phyloP scores from a whole-genome alignment of 2,797 vertebrate genomes.

The Siniperca obscura region DNA sequence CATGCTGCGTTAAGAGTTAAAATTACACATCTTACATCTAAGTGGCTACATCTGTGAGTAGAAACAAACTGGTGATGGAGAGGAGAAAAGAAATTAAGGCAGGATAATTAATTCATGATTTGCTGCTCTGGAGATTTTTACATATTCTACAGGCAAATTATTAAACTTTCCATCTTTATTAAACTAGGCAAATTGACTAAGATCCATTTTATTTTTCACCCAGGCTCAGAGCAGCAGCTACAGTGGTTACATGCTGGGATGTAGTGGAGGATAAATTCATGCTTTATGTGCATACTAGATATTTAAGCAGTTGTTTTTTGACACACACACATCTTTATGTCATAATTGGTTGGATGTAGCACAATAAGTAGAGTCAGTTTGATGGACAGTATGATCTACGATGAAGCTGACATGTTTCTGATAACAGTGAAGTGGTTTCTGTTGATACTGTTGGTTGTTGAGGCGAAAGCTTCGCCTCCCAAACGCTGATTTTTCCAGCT shows the following conservation, averaged over 20 bases:
- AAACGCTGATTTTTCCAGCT: neutral
- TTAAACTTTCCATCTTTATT: slow-evolving; percentile 4
- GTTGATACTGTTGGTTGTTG: neutral
- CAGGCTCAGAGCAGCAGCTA: slow-evolving; percentile 11
- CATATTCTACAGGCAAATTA: slow-evolving; percentile 11
- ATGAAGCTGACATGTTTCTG: no score
- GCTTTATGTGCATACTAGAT: no score
- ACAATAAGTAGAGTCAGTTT: neutral
- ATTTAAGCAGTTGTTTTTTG: no score
- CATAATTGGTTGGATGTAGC: neutral
- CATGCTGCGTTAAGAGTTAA: neutral
- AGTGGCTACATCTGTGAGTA: neutral
- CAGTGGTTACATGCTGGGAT: neutral
- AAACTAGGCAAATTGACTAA: neutral
- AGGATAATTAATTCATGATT: slow-evolving; percentile 11
- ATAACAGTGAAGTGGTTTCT: neutral
- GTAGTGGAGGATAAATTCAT: neutral
- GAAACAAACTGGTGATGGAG: neutral
- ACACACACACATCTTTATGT: neutral
- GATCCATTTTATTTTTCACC: neutral
- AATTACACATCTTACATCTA: neutral
- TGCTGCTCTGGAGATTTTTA: neutral
- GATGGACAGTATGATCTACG: no score
- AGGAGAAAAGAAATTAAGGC: neutral
- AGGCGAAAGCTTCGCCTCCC: neutral